Evolutionary conservation across 2,113 vertebrate species (phyloP), one percentile per base, ranked within the genome.

Genomic region (Oreochromis spilurus): DNA sequence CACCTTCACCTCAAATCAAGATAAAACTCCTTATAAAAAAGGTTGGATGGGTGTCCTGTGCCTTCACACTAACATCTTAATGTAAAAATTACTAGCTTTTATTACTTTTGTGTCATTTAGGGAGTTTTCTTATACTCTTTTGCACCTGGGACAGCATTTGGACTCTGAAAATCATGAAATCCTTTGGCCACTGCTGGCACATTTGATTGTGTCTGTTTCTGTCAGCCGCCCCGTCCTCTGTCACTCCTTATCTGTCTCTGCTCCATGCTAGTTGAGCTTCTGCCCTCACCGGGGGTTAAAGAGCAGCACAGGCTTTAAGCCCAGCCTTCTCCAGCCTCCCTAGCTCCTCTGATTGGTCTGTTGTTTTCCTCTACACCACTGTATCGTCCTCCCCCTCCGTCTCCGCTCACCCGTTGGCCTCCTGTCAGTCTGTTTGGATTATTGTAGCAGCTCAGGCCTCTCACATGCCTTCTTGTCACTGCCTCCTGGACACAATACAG

Each of bases 391-490:
- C 84, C 86, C 88, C 82, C 78, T 40, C 53, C 4, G 7, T 26
- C 77, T 87, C 34, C 6, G 12, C 77, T 82, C 79, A 17, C 43
- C 83, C 86, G 26, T 79, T 86, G 79, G 81, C 79, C 86, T 55
- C n/a, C 89, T 78, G 87, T 91, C 93, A 89, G 93, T 93, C 94
- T 93, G 94, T 93, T 94, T 94, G 93, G 88, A 92, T 95, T 95
- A 94, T 72, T 85, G 89, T 85, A 88, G 86, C 89, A 81, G 86
- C 91, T 90, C 92, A 83, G 91, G 90, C 89, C 88, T 91, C 85
- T 91, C 84, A 38, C 88, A 82, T 88, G 87, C 55, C 13, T 87
- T 54, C 79, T 81, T 60, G 58, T 81, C 77, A 79, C 53, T 77
- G 77, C 78, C 80, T 87, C 13, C 85, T 80, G 65, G 75, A 55